A percentile compares a stretch with the other conserved stretches of the same genome.
Conservation (phyloP, 2,888 invertebrate genomes). For the Drosophila quinaria region DNA sequence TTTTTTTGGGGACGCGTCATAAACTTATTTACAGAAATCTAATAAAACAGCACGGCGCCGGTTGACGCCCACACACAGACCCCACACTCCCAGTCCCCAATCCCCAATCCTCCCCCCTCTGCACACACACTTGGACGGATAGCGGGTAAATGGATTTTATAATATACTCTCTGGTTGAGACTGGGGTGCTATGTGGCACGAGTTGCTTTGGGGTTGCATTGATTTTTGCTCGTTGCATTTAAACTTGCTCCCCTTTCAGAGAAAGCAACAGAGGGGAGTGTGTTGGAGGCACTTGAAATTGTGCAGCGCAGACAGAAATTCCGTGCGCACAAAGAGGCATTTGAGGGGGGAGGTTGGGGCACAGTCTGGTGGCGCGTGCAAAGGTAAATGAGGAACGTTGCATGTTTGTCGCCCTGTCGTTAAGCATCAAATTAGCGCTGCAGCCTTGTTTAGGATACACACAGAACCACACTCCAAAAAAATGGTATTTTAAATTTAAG, state of each 20-base stretch:
- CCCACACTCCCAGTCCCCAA: constrained; percentile 4
- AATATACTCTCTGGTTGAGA: constrained; percentile 16
- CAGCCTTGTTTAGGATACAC: constrained; percentile 55
- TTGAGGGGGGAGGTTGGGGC: not conserved
- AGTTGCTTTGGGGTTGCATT: constrained; percentile 76
- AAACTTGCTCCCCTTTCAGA: constrained; percentile 78
- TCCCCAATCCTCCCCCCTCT: not conserved
- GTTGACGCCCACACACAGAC: constrained; percentile 60
- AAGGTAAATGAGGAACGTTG: constrained; percentile 69
- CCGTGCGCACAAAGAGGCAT: constrained; percentile 50
- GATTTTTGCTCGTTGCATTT: constrained; percentile 81
- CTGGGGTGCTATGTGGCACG: constrained; percentile 15
- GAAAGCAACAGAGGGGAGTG: not conserved
- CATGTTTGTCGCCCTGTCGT: constrained; percentile 42
- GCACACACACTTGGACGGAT: not conserved
- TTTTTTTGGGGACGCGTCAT: constrained; percentile 65
- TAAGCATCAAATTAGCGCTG: constrained; percentile 77
- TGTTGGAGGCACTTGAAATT: constrained; percentile 65
- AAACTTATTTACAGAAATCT: constrained; percentile 80
- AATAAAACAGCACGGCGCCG: constrained; percentile 76
- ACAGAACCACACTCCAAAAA: constrained; percentile 1
- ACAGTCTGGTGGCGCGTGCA: constrained; percentile 42
- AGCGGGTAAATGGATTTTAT: constrained; percentile 57
- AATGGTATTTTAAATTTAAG: no score
- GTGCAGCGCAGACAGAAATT: constrained; percentile 78